Evolutionary conservation across 2,888 invertebrate genomes (phyloP), one percentile per base, ranked within the genome.

Genomic region (Drosophila neutralis): DNA sequence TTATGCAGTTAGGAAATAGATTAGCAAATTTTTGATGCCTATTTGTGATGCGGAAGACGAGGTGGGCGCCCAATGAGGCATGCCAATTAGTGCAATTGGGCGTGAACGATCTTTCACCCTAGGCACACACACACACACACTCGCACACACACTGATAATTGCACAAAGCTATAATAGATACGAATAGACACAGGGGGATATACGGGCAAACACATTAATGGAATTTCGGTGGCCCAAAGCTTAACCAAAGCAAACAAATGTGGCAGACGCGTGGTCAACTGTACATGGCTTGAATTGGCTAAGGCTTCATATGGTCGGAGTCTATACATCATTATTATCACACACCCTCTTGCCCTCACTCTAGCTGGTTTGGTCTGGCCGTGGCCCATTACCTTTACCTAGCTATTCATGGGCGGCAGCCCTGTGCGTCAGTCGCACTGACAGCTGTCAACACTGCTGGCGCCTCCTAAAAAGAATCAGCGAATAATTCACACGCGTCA

Each of bases 21-120:
- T 83, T 79, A 73, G 80, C 64, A 64, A 53, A 54, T 65, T 58
- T 15, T 53, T 7, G n/a, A 13, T 53, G 51, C 31, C 38, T 7
- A 4, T 13, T 24, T 21, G 15, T 4, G 51, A 24, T 15, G 24
- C 45, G 15, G 24, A 45, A 3, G 21, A 5, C 29, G n/a, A 0
- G 4, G 2, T 3, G 13, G 27, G 40, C 58, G 62, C 15, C 65
- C 53, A 89, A 82, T 89, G 85, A 80, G 80, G 53, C 85, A 70
- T 87, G 73, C 69, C 77, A 82, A 86, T 86, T 87, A 87, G 85
- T 85, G 88, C 88, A 89, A 57, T 77, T 72, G 69, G 80, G 68
- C 85, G 90, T 87, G 61, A 89, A 80, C 48, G 51, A 65, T 54
- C 82, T 75, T 64, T 70, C 60, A 71, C 66, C 72, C 57, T 60